Evolutionary conservation across 2,888 invertebrate genomes (phyloP).

Genomic region (Lissocephala sabroskyi): DNA sequence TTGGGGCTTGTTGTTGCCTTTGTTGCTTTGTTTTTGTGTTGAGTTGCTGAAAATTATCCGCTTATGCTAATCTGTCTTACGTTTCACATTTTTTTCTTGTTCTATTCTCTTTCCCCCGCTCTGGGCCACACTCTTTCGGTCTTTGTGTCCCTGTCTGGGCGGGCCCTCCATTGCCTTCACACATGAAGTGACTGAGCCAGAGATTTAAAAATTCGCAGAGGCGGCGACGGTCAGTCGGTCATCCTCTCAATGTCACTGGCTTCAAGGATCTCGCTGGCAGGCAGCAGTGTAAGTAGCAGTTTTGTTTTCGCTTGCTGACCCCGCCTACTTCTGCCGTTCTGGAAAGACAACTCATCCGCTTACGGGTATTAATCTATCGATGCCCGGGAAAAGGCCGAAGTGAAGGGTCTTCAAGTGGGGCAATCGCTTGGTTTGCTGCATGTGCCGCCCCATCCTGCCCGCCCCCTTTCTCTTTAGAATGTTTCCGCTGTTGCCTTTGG

Average conservation of each 20-base stretch:
- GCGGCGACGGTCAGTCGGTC: too few species aligned
- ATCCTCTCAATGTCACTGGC: constrained; percentile 53
- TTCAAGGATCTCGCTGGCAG: constrained; percentile 47
- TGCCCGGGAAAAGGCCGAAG: not conserved
- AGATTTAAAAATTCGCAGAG: too few species aligned
- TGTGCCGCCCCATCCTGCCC: not conserved
- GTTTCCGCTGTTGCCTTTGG: not conserved
- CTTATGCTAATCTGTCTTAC: constrained; percentile 62
- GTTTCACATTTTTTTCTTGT: constrained; percentile 28
- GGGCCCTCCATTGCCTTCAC: constrained; percentile 12
- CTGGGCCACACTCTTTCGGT: too few species aligned
- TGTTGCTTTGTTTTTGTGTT: constrained; percentile 24
- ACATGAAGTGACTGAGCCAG: constrained; percentile 44
- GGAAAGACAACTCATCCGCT: constrained; percentile 29
- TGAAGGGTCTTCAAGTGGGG: too few species aligned
- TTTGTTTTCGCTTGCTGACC: constrained; percentile 28
- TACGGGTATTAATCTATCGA: constrained; percentile 22
- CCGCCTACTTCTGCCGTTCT: constrained; percentile 4
- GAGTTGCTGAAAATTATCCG: constrained; percentile 45
- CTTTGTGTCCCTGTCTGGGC: constrained; percentile 11
- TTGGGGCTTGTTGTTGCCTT: constrained; percentile 21
- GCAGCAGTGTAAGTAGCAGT: constrained; percentile 51
- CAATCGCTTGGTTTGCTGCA: not conserved
- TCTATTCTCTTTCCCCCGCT: constrained; percentile 7
- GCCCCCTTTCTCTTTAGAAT: not conserved